Conservation (phyloP, 92 coral and sea anemone species). For the Anthopleura xanthogrammica region DNA sequence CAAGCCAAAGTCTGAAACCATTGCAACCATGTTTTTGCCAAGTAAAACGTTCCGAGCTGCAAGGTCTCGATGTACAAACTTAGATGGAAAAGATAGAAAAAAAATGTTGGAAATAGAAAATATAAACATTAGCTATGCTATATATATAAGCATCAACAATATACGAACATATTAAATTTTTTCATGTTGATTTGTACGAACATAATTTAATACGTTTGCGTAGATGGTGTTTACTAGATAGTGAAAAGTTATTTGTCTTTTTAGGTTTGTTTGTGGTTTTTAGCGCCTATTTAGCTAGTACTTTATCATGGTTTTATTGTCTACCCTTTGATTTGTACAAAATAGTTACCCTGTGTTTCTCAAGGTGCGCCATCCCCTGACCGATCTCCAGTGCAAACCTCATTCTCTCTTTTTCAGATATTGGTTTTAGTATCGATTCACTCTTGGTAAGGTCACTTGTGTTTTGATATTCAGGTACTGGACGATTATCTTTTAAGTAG, state of each 20-base stretch:
- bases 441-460: neutral
- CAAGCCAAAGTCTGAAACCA: conserved; percentile 14
- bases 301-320: too few species aligned
- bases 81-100: neutral
- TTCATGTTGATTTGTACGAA: neutral
- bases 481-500: neutral
- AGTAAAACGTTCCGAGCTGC: conserved; percentile 73
- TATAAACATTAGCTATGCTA: neutral
- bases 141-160: too few species aligned
- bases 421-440: neutral
- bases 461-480: neutral
- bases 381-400: neutral
- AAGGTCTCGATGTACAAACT: conserved; percentile 74
- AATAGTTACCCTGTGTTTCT: conserved; percentile 3
- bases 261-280: too few species aligned
- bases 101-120: neutral
- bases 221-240: too few species aligned
- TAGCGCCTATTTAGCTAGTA: too few species aligned
- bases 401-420: neutral
- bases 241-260: too few species aligned
- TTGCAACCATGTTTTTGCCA: conserved; percentile 57
- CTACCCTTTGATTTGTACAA: too few species aligned
- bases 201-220: too few species aligned
- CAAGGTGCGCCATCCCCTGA: neutral
- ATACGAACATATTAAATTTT: neutral